A percentile compares a stretch with the other conserved stretches of the same genome.
Evolutionary conservation across 2,113 vertebrate genomes (phyloP).

Genomic region (Poeciliopsis retropinna): DNA sequence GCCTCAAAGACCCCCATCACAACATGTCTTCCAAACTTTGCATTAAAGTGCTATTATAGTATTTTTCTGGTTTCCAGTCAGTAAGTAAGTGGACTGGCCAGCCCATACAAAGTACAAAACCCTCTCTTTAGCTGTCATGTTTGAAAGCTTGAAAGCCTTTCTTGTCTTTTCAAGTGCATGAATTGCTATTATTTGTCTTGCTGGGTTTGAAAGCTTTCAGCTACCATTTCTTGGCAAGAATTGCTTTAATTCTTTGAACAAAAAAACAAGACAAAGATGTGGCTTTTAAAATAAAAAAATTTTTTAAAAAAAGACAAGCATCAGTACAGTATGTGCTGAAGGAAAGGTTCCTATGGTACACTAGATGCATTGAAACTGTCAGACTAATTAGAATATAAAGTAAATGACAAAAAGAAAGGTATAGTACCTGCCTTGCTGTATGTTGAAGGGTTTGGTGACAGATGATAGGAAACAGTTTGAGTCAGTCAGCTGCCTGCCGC

Average conservation of each 20-base stretch:
- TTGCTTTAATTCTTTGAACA: conserved; percentile 47
- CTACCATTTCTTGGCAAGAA: conserved; percentile 33
- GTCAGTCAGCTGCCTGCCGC: neutral
- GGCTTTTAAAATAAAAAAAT: conserved; percentile 12
- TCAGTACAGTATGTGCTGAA: neutral
- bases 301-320: neutral
- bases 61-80: conserved; percentile 46
- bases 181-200: conserved; percentile 67
- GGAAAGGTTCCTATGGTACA: neutral
- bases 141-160: conserved; percentile 68
- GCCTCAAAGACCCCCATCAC: conserved; percentile 3
- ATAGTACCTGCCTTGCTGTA: neutral
- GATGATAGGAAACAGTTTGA: neutral
- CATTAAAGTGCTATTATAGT: conserved; percentile 36
- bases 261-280: conserved; percentile 24
- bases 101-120: conserved; percentile 46
- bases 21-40: conserved; percentile 17
- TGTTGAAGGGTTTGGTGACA: neutral
- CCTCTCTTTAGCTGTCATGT: conserved; percentile 68
- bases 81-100: conserved; percentile 25
- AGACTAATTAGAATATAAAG: neutral
- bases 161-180: conserved; percentile 46
- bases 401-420: neutral
- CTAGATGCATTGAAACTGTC: neutral
- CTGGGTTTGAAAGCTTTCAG: conserved; percentile 57